Percentiles rank a stretch among this genome's conserved stretches.
Evolutionary conservation across 2,113 vertebrate species (phyloP).

Genomic region (Antechinus stuartii): DNA sequence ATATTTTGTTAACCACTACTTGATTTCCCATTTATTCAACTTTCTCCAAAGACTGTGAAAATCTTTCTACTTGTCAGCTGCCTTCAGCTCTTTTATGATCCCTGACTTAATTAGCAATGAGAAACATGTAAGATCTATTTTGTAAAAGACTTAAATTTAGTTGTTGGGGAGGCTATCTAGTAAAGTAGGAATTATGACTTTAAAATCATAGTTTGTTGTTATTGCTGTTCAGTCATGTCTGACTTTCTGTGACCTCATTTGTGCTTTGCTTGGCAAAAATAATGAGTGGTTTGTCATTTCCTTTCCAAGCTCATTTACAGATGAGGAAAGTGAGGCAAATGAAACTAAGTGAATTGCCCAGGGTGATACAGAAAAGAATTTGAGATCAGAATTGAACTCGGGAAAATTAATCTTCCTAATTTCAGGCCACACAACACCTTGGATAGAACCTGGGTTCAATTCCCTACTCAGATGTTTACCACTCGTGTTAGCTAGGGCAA

Average conservation of each 20-base stretch:
- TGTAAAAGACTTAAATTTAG: not conserved
- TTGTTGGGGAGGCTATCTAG: not conserved
- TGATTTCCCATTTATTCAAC: slow-evolving; percentile 11
- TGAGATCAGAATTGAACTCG: not conserved
- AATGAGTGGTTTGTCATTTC: not conserved
- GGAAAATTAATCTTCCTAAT: not conserved
- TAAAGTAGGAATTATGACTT: not conserved
- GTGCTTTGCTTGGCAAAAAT: not conserved
- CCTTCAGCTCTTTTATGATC: not conserved
- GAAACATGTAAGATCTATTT: not conserved
- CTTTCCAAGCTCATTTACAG: not conserved
- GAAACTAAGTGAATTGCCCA: not conserved
- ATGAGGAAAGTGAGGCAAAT: not conserved
- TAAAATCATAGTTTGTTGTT: not conserved
- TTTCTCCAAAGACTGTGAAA: slow-evolving; percentile 24
- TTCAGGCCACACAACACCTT: not conserved
- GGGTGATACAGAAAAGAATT: not conserved
- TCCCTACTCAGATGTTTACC: not conserved
- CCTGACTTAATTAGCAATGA: slow-evolving; percentile 32
- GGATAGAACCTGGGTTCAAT: not conserved
- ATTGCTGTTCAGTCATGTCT: not conserved
- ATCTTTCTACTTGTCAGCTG: not conserved
- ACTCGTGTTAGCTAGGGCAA: not conserved
- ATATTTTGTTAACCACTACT: slow-evolving; percentile 22
- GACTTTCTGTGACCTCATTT: not conserved